Base-by-base conservation (phyloP, 2,797 vertebrate genomes). In the Syngnathus acus region DNA sequence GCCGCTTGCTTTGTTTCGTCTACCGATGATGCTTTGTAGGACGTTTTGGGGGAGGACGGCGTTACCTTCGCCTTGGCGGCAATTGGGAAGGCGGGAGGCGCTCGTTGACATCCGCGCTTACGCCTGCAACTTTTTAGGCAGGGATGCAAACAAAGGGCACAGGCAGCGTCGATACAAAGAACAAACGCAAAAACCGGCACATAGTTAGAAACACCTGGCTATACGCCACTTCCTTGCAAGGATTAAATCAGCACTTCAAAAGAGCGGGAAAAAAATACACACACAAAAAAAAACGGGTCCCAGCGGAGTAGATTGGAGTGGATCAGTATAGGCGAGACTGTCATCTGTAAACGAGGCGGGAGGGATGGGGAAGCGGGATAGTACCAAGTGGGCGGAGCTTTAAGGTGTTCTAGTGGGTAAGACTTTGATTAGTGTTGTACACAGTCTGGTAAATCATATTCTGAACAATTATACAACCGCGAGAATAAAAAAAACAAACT, bases 201-300 rank as follows among this genome's bases (percentile, higher is more conserved):
- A 79, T 79, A 77, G 72, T 79, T 74, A 73, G 82, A 75, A 77
- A 89, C 85, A 89, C 87, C 84, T 89, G 86, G 87, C 85, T 89
- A 82, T 72, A 78, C 64, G 79, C 77, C 65, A 80, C 85, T 84
- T 88, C 84, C 82, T 86, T 84, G 80, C 66, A 81, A 90, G 90
- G 89, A 90, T 91, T 91, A 90, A 91, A 91, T 89, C 88, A 89
- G 82, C 89, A 89, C 89, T 92, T 93, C 89, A 91, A 91, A 92
- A 85, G 88, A 88, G 84, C 78, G 83, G 87, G 84, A 90, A 89
- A 88, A 32, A 32, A 32, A 32, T 4, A 32, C 80, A 85, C 86
- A 86, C 86, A 87, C 11, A 23, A 23, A 40, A 60, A 62, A 62
- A 62, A 47, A 26, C 21, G 84, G 84, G 73, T 89, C 89, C 89